Base-by-base conservation (phyloP, 2,888 invertebrate genomes). In the Molanna angustata region DNA sequence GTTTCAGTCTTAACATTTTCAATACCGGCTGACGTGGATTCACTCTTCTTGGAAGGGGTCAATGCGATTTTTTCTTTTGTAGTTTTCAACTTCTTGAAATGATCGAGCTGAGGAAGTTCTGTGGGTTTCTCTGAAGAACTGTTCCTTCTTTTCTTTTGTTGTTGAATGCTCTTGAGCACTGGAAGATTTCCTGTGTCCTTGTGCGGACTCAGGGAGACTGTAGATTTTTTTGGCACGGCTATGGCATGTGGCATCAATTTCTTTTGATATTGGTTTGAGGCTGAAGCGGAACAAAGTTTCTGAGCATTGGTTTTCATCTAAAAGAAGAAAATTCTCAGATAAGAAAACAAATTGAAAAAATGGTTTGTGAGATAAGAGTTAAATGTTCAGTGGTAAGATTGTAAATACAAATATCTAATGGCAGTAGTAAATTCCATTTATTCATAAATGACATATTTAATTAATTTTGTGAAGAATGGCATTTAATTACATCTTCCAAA, bases 81-180 rank as follows among this genome's bases (percentile, higher is more conserved):
- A 51, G 71, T 63, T 32, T 66, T 67, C 1, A 69, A 62, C 61
- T 76, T 76, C 62, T 65, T 71, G 2, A 76, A 74, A 63, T 75
- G 33, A 19, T 59, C 57, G 6, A 41, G 21, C 18, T 17, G 33
- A n/a, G 32, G 14, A 19, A 31, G 19, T 16, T 58, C 54, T 4
- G 49, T 4, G 2, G 37, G 11, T 44, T 52, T 51, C 31, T 76
- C 76, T 1, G 76, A 76, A 14, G 76, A 72, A 56, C 77, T 76
- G 57, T 76, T 70, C 49, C 77, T 63, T 60, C 77, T 67, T 60
- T 74, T 76, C 60, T 78, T 77, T 20, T 72, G 59, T 3, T 32
- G 50, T 31, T 40, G 27, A 22, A 42, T 14, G n/a, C 35, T 20
- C 20, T 50, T 50, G 1, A 50, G 17, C 13, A 21, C 43, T 42